Base-by-base conservation (phyloP, 1,140 invertebrate species). In the Pomphorhynchus laevis region DNA sequence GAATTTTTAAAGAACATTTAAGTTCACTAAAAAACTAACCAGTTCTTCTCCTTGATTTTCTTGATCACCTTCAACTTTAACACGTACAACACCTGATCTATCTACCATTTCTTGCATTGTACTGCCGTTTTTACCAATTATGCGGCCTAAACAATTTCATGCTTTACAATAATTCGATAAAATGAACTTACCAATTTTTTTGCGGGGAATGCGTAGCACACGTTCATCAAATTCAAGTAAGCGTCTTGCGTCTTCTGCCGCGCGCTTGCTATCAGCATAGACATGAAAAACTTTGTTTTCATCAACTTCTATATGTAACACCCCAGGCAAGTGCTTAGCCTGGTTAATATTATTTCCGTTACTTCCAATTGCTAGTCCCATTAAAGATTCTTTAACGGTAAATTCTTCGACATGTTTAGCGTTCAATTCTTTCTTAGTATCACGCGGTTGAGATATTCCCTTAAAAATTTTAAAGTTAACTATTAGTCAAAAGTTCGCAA, bases 61-160 rank as follows among this genome's bases (percentile, higher is more conserved):
- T 80, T 27, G 84, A 61, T 91, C 80, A 41, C 80, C 84, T 65
- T 89, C 82, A 54, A 93, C 89, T 63, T 91, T 82, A 41, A 79
- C 73, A 51, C 73, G 61, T 25, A 82, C 77, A 41, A 91, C 80
- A 45, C 82, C 80, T 56, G 76, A 84, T 63, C 91, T 91, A 58
- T 95, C 82, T 18, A 95, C 84, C 58, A 95, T 93, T 64, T 93
- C 82, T 63, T 93, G 82, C 50, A 93, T 93, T 50, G 84, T 79
- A 48, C 75, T 67, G 11, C 84, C 84, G 62, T 77, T 84, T 62
- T 86, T 91, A 39, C 84, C 84, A 58, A 95, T 93, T 93, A 93
- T 5, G 35, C 43, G 41, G 44, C 20, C n/a, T 39, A n/a, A 14
- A n/a, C 18, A n/a, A 34, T 11, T 38, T 3, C 14, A 22, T 46